Evolutionary conservation across 1,140 invertebrate genomes (phyloP).

Genomic region (Caenorhabditis remanei): DNA sequence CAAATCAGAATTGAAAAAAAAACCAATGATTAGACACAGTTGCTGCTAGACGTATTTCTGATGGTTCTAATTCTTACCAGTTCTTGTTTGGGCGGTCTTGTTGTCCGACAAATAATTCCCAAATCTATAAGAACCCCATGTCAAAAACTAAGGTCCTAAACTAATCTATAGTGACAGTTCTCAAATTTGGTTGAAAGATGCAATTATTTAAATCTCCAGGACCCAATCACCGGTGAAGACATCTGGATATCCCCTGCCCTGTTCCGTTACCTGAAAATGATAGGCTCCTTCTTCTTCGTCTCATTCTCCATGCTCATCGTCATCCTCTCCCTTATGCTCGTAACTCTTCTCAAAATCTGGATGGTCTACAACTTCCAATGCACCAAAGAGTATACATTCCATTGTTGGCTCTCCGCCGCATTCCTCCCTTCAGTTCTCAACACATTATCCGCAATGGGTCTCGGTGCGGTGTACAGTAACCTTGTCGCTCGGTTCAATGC

Average conservation of each 20-base stretch:
- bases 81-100: too few relatives aligned
- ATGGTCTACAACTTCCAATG: constrained; percentile 50
- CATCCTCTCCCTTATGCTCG: constrained; percentile 45
- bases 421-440: constrained; percentile 60
- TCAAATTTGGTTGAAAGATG: too few relatives aligned
- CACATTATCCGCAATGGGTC: constrained; percentile 63
- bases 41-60: too few relatives aligned
- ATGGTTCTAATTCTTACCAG: too few relatives aligned
- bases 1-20: too few relatives aligned
- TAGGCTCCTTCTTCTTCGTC: constrained; percentile 54
- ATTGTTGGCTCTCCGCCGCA: constrained; percentile 50
- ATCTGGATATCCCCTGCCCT: constrained; percentile 40
- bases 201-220: not conserved
- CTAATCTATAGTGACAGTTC: too few relatives aligned
- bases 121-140: too few relatives aligned
- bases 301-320: constrained; percentile 60
- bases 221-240: constrained; percentile 58
- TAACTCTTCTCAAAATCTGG: constrained; percentile 60
- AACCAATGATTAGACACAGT: too few relatives aligned
- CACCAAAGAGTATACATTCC: constrained; percentile 46
- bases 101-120: too few relatives aligned
- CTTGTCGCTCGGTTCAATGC: constrained; percentile 35
- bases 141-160: too few relatives aligned
- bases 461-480: constrained; percentile 54
- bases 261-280: constrained; percentile 27